phyloP scores from a whole-genome alignment of 2,888 invertebrate species.

The Tiliacea aurago region DNA sequence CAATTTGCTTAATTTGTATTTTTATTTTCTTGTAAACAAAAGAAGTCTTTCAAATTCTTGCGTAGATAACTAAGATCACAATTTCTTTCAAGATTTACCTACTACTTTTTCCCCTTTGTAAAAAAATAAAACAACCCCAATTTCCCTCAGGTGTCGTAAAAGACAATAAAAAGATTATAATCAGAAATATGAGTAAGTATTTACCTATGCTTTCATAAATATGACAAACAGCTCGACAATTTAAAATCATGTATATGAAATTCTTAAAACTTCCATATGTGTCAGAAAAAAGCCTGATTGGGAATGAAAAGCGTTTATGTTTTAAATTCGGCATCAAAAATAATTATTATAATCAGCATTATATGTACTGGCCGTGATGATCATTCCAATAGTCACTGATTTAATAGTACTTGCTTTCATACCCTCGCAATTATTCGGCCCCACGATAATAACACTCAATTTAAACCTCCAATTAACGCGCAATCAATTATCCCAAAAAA shows the following conservation, averaged over 20 bases:
- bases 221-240: background rate
- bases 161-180: conserved; percentile 49
- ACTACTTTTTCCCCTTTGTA: conserved; percentile 1
- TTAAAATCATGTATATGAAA: background rate
- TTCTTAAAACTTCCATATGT: background rate
- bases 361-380: conserved; percentile 12
- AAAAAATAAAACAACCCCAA: conserved; percentile 40
- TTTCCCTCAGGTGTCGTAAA: conserved; percentile 39
- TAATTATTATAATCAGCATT: conserved; percentile 13
- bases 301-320: background rate
- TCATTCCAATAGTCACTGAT: conserved; percentile 42
- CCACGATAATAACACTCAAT: conserved; percentile 48
- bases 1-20: background rate
- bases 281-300: background rate
- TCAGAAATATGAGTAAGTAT: conserved; percentile 23
- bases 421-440: conserved; percentile 28
- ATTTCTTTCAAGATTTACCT: conserved; percentile 11
- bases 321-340: conserved; percentile 9
- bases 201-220: conserved; percentile 15
- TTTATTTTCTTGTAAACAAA: background rate
- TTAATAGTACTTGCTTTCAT: conserved; percentile 48
- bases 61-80: conserved; percentile 12
- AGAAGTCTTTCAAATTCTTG: background rate
- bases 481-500: conserved; percentile 59
- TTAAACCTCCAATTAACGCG: conserved; percentile 44